Conservation (phyloP, 2,113 vertebrate species). For the Archocentrus centrarchus region DNA sequence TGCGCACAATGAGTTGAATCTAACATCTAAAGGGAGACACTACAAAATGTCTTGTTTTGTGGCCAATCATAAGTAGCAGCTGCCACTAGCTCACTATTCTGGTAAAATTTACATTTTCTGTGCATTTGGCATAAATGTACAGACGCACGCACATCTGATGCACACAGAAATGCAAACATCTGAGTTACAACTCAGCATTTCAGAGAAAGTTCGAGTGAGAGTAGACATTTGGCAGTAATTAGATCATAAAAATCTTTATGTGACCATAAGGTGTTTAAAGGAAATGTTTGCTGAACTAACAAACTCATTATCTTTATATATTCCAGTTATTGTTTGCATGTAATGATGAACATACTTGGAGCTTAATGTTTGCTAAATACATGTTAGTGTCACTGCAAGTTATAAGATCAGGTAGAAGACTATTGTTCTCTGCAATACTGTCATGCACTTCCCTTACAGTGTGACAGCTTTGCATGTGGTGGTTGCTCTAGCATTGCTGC, state of each 20-base stretch:
- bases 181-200: constrained; percentile 26
- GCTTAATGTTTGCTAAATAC: neutral
- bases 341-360: neutral
- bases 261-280: constrained; percentile 5
- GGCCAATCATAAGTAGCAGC: constrained; percentile 1
- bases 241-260: constrained; percentile 14
- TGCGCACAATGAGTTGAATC: too few relatives aligned
- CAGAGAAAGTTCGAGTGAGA: constrained; percentile 11
- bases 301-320: neutral
- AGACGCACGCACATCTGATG: too few relatives aligned
- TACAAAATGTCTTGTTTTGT: neutral
- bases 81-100: neutral
- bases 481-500: constrained; percentile 46
- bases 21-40: too few relatives aligned
- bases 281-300: neutral
- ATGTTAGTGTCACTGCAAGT: neutral
- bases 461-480: constrained; percentile 6
- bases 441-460: neutral
- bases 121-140: constrained; percentile 24
- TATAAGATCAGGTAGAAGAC: neutral
- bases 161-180: neutral
- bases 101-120: constrained; percentile 3
- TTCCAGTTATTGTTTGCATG: neutral
- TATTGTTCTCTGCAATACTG: neutral
- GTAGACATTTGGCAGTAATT: neutral